phyloP scores from a whole-genome alignment of 1,140 invertebrate genomes.

The Xylocopa sonorina region DNA sequence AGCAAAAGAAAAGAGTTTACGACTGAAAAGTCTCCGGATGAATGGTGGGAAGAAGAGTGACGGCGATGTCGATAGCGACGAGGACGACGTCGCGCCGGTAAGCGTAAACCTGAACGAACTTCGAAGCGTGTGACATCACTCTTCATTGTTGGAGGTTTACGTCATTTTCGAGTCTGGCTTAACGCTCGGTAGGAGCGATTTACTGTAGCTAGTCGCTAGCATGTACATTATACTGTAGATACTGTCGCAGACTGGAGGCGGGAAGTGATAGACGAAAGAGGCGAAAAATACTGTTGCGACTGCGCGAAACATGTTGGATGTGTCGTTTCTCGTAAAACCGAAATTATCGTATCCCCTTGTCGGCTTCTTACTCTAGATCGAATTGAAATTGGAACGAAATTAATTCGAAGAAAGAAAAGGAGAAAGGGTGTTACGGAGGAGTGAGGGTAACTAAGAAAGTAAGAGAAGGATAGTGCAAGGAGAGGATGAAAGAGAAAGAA shows the following conservation, averaged over 20 bases:
- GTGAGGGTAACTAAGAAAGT: slow-evolving; percentile 2
- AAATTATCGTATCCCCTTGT: neutral
- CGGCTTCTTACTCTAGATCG: neutral
- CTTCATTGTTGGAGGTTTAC: slow-evolving; percentile 82
- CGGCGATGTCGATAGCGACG: slow-evolving; percentile 5
- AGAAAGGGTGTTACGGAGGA: slow-evolving; percentile 2
- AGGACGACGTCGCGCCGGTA: neutral
- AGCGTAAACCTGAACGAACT: slow-evolving; percentile 51
- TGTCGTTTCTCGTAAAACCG: slow-evolving; percentile 13
- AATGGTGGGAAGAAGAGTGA: no score
- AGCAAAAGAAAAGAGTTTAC: no score
- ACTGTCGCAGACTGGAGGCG: slow-evolving; percentile 35
- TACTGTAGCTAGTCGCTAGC: no score
- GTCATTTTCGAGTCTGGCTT: slow-evolving; percentile 75
- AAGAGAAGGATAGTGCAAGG: neutral
- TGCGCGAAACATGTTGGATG: slow-evolving; percentile 61
- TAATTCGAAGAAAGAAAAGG: slow-evolving; percentile 24
- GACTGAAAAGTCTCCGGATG: no score
- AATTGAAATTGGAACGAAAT: neutral
- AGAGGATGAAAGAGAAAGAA: neutral
- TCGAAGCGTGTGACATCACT: slow-evolving; percentile 68
- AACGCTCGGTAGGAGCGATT: slow-evolving; percentile 60
- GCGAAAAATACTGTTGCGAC: slow-evolving; percentile 36
- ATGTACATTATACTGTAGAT: no score
- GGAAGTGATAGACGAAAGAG: slow-evolving; percentile 42